These are phyloP conservation scores for Drosophila mojavensis DNA, from an alignment of 1,140 invertebrate genomes.

Conservation along the genomic window DNA sequence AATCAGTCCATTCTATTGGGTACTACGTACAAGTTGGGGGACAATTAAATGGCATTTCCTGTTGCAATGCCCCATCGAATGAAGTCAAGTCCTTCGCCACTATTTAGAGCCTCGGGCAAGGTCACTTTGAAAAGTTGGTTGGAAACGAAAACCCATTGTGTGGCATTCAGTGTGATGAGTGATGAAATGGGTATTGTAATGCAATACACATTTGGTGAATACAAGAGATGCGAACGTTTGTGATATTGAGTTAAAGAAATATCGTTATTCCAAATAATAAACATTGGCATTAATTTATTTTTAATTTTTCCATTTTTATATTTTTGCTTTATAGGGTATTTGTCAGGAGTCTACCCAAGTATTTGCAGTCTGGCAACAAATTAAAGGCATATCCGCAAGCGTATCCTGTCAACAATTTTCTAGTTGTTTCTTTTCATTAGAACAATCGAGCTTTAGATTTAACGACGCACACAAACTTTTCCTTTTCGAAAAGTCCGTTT, in stretches of 20 bases:
- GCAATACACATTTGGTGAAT: not conserved
- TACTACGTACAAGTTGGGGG: slow-evolving; percentile 12
- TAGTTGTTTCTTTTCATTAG: slow-evolving; percentile 41
- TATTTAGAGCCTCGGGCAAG: slow-evolving; percentile 1
- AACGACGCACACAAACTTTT: slow-evolving; percentile 26
- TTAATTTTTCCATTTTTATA: not conserved
- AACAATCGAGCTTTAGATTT: slow-evolving; percentile 70
- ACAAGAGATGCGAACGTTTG: too few relatives aligned
- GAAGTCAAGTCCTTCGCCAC: slow-evolving; percentile 39
- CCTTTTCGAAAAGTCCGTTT: slow-evolving; percentile 2
- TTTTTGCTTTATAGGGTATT: not conserved
- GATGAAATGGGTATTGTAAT: slow-evolving; percentile 9
- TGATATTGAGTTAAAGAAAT: too few relatives aligned
- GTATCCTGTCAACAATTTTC: slow-evolving; percentile 77
- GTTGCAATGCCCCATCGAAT: slow-evolving; percentile 53
- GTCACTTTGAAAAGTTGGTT: slow-evolving; percentile 52
- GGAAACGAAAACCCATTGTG: not conserved
- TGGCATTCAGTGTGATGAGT: not conserved
- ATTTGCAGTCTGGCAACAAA: slow-evolving; percentile 54
- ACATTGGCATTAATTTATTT: too few relatives aligned
- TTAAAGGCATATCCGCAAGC: slow-evolving; percentile 66
- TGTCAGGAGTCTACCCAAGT: not conserved
- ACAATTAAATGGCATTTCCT: slow-evolving; percentile 72
- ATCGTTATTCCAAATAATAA: too few relatives aligned
- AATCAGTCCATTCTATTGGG: slow-evolving; percentile 4